These are phyloP conservation scores for Hemithea aestivaria DNA, from an alignment of 2,888 invertebrate species.

Conservation along the genomic window DNA sequence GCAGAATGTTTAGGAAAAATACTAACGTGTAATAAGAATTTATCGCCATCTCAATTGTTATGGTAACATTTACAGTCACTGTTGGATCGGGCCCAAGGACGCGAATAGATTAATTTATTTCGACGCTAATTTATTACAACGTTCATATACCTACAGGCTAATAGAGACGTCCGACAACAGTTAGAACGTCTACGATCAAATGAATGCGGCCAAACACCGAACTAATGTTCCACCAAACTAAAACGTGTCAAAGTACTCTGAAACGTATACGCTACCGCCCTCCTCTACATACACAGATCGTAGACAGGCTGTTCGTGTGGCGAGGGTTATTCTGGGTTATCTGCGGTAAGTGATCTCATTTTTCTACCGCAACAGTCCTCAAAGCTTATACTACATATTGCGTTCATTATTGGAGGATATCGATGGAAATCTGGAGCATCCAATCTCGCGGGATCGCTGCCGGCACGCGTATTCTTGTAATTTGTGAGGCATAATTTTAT, in stretches of 20 bases:
- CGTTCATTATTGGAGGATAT: constrained; percentile 71
- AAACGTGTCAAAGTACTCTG: too few species aligned
- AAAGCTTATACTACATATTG: constrained; percentile 68
- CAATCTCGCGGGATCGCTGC: constrained; percentile 71
- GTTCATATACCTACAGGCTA: constrained; percentile 25
- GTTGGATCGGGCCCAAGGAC: constrained; percentile 30
- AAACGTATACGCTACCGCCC: too few species aligned
- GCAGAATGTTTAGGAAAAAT: constrained; percentile 3
- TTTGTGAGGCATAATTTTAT: constrained; percentile 78
- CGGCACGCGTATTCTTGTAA: constrained; percentile 75
- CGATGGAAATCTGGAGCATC: constrained; percentile 71
- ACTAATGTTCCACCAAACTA: too few species aligned
- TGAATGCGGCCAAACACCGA: too few species aligned
- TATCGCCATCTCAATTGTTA: constrained; percentile 17
- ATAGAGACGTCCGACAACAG: constrained; percentile 29
- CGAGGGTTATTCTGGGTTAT: constrained; percentile 31
- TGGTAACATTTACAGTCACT: constrained; percentile 19
- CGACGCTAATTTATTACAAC: constrained; percentile 26
- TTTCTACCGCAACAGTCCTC: constrained; percentile 45
- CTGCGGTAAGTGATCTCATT: constrained; percentile 38
- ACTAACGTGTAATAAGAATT: constrained; percentile 11
- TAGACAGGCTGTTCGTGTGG: constrained; percentile 25
- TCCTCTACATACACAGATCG: too few species aligned
- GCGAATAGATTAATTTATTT: constrained; percentile 30
- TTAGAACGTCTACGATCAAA: constrained; percentile 25